Evolutionary conservation across 2,888 invertebrate species (phyloP).

Genomic region (Sympetrum striolatum): DNA sequence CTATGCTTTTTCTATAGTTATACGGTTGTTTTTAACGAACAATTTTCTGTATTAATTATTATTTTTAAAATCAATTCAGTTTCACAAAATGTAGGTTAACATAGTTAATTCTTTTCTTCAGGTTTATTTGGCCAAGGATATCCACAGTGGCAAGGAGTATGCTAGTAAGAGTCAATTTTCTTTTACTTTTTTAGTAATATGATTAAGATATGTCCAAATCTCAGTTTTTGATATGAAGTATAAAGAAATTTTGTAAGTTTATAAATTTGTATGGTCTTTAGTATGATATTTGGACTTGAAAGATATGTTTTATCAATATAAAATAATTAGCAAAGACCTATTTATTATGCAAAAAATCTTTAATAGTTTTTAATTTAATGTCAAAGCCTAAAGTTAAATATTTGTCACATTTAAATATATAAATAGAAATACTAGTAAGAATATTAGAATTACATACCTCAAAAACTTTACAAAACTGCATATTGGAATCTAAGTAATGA

Average conservation of each 20-base stretch:
- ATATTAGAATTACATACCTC: too few species aligned
- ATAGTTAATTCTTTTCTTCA: constrained; percentile 54
- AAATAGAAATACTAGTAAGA: too few species aligned
- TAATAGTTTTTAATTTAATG: too few species aligned
- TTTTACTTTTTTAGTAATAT: background rate
- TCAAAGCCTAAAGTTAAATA: too few species aligned
- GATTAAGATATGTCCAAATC: background rate
- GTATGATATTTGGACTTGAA: too few species aligned
- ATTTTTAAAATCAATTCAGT: constrained; percentile 1
- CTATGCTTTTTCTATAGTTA: background rate
- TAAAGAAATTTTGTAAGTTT: background rate
- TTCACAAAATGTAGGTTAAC: background rate
- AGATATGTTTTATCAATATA: too few species aligned
- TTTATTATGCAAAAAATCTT: background rate
- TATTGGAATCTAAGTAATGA: too few species aligned
- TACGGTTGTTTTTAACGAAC: too few species aligned
- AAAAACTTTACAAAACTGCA: too few species aligned
- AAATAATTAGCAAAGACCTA: too few species aligned
- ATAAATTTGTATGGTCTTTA: background rate
- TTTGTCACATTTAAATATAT: too few species aligned
- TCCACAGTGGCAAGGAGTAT: constrained; percentile 87
- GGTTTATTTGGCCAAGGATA: constrained; percentile 91
- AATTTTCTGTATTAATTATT: too few species aligned
- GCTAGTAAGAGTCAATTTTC: constrained; percentile 77
- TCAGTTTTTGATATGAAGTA: background rate